A percentile compares a stretch with the other conserved stretches of the same genome.
phyloP scores from a whole-genome alignment of 2,797 vertebrate species.

The Chloroceryle amazona region DNA sequence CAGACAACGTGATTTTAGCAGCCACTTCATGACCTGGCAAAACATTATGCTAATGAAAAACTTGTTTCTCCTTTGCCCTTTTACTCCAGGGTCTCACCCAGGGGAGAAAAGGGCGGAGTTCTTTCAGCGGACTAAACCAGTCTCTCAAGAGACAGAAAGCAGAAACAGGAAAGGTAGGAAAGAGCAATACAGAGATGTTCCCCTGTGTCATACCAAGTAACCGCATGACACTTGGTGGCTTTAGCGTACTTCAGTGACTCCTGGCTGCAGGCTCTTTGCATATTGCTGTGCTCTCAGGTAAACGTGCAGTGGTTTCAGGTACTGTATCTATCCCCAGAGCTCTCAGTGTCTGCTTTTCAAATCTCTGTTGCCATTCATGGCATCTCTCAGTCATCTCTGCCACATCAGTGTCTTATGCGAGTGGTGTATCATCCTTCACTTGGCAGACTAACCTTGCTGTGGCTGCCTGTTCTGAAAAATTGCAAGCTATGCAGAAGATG shows the following conservation, averaged over 20 bases:
- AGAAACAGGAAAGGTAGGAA: neutral
- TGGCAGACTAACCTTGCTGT: neutral
- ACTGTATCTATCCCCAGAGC: rapidly evolving
- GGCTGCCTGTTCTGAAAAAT: neutral
- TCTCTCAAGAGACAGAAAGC: neutral
- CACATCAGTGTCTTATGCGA: rapidly evolving
- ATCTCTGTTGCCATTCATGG: neutral
- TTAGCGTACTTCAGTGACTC: neutral
- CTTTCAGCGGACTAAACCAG: neutral
- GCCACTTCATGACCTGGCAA: neutral
- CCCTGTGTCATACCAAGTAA: neutral
- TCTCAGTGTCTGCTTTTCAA: neutral
- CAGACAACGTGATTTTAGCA: neutral
- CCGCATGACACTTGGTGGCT: neutral
- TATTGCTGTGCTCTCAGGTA: neutral
- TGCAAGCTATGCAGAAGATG: neutral
- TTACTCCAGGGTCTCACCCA: neutral
- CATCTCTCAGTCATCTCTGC: neutral
- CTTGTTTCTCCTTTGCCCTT: neutral
- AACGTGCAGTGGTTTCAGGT: neutral
- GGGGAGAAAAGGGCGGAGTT: neutral
- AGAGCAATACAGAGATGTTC: neutral
- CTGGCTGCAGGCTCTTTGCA: neutral
- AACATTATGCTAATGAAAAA: neutral
- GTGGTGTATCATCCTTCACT: neutral